phyloP scores from a whole-genome alignment of 1,140 invertebrate species.

The Nomia melanderi region DNA sequence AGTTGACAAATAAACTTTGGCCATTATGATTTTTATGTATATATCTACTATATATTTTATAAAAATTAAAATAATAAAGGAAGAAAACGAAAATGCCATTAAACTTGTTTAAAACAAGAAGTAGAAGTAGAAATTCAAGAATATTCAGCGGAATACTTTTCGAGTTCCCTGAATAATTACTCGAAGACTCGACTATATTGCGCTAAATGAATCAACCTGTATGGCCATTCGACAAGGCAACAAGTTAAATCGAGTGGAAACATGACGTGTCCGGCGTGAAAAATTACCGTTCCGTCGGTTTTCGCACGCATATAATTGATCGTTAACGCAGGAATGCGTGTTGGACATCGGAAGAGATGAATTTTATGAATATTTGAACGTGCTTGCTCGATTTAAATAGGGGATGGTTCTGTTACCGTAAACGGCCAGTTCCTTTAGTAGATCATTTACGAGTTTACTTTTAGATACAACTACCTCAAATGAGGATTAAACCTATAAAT shows the following conservation, averaged over 20 bases:
- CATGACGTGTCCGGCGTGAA: slow-evolving; percentile 2
- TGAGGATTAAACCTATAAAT: background rate
- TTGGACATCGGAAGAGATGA: slow-evolving; percentile 2
- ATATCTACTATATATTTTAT: too few relatives aligned
- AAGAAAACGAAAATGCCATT: too few relatives aligned
- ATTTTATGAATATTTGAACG: slow-evolving; percentile 8
- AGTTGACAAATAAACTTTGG: too few relatives aligned
- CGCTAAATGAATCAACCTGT: background rate
- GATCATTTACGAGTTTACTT: background rate
- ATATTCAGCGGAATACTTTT: too few relatives aligned
- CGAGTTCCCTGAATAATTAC: background rate
- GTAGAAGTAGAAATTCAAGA: too few relatives aligned
- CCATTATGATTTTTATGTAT: too few relatives aligned
- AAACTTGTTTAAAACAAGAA: too few relatives aligned
- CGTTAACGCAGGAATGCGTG: slow-evolving; percentile 9
- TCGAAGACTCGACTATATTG: background rate
- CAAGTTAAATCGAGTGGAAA: background rate
- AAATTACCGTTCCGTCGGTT: background rate
- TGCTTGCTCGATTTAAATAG: background rate
- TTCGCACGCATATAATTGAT: slow-evolving; percentile 12
- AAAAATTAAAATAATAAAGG: too few relatives aligned
- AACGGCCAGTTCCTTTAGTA: background rate
- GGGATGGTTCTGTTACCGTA: background rate
- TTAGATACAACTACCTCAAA: background rate
- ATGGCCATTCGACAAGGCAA: slow-evolving; percentile 2